Evolutionary conservation across 1,140 invertebrate species (phyloP).

Genomic region (Acromyrmex charruanus): DNA sequence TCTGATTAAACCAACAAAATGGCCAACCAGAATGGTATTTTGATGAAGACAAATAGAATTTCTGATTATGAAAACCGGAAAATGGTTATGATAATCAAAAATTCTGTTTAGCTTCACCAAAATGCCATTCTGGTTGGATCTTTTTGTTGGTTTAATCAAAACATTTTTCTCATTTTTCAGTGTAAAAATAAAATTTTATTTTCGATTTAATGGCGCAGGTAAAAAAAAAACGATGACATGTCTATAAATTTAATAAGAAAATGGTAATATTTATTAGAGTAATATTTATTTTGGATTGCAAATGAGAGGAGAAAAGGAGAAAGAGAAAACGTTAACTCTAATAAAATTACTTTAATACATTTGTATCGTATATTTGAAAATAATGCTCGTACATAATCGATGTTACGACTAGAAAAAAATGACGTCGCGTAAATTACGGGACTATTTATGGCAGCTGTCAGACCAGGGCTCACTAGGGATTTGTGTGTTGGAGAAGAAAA

Average conservation of each 20-base stretch:
- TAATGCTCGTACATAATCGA: conserved; percentile 11
- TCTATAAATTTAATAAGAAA: not conserved
- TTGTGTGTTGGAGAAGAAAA: conserved; percentile 16
- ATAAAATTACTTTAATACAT: no score
- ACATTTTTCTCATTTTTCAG: no score
- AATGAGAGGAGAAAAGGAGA: not conserved
- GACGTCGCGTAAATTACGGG: conserved; percentile 31
- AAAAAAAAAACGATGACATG: conserved; percentile 1
- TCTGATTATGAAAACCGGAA: no score
- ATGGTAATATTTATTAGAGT: not conserved
- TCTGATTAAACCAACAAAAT: no score
- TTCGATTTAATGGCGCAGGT: not conserved
- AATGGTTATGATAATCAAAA: no score
- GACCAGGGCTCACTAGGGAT: no score
- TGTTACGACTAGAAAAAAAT: conserved; percentile 27
- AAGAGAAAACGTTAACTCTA: not conserved
- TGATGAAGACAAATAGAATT: no score
- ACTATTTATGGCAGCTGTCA: conserved; percentile 1
- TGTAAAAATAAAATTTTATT: not conserved
- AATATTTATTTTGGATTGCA: conserved; percentile 2
- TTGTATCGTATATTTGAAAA: not conserved
- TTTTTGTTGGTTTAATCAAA: no score
- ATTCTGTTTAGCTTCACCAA: no score
- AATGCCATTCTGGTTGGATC: no score
- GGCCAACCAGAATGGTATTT: no score